phyloP scores from a whole-genome alignment of 2,888 invertebrate genomes.

The Lycocerus yunnanus region DNA sequence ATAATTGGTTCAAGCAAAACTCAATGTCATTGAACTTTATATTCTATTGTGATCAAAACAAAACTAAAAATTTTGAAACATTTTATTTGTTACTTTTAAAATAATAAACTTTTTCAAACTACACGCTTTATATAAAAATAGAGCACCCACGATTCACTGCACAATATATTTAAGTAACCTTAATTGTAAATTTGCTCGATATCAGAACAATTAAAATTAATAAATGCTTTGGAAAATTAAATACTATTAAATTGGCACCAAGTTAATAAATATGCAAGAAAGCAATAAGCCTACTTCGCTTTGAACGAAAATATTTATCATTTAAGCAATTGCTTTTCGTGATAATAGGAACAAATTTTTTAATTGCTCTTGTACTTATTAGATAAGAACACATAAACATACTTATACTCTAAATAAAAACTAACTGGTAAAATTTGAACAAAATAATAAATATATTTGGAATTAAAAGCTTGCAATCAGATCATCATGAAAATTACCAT shows the following conservation, averaged over 20 bases:
- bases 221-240: conserved; percentile 18
- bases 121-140: conserved; percentile 20
- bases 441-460: not conserved
- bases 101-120: not conserved
- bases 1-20: not conserved
- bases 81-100: not conserved
- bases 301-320: not conserved
- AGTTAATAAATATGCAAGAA: conserved; percentile 6
- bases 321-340: not conserved
- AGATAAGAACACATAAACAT: not conserved
- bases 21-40: not conserved
- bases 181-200: not conserved
- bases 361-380: not conserved
- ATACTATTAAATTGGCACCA: conserved; percentile 18
- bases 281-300: not conserved
- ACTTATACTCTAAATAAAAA: not conserved
- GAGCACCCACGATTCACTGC: conserved; percentile 37
- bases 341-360: not conserved
- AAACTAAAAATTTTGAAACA: not conserved
- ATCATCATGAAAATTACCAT: not conserved
- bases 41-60: not conserved
- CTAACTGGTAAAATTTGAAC: not conserved
- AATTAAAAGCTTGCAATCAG: not conserved
- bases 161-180: conserved; percentile 20
- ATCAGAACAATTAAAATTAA: conserved; percentile 5